These are phyloP conservation scores for Chelonus insularis DNA, from an alignment of 1,140 invertebrate genomes.

Conservation along the genomic window DNA sequence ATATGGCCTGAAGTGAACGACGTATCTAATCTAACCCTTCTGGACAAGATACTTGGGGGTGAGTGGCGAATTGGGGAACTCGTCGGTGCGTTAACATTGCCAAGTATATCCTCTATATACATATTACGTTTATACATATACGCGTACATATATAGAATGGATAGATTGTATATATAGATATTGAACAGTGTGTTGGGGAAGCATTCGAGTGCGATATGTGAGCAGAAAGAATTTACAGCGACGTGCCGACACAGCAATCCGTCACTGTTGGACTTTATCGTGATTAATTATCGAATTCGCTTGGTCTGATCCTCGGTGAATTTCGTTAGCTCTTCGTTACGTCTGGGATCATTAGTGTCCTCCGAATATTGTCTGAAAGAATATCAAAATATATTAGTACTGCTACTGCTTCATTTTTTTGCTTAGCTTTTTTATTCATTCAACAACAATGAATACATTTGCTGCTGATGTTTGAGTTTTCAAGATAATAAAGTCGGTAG, in stretches of 20 bases:
- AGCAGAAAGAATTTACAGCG: constrained; percentile 33
- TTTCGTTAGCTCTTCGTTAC: not conserved
- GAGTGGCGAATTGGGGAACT: no score
- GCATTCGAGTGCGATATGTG: constrained; percentile 14
- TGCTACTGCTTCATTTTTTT: no score
- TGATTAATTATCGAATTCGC: constrained; percentile 34
- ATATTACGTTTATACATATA: constrained; percentile 1
- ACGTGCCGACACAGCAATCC: constrained; percentile 29
- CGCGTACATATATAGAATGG: not conserved
- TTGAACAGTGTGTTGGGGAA: not conserved
- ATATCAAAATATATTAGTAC: no score
- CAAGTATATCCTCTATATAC: not conserved
- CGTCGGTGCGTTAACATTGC: constrained; percentile 2
- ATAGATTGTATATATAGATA: not conserved
- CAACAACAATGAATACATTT: no score
- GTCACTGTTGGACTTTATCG: constrained; percentile 32
- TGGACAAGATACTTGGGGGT: constrained; percentile 41
- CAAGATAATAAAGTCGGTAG: no score
- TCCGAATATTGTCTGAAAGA: not conserved
- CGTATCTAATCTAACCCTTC: constrained; percentile 60
- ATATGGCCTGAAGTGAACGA: constrained; percentile 53
- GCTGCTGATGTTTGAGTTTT: no score
- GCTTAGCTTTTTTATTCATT: no score
- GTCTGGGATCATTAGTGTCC: not conserved
- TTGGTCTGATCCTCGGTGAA: constrained; percentile 1